Evolutionary conservation across 2,888 invertebrate species (phyloP), one percentile per base, ranked within the genome.

Genomic region (Piscicola geometra): DNA sequence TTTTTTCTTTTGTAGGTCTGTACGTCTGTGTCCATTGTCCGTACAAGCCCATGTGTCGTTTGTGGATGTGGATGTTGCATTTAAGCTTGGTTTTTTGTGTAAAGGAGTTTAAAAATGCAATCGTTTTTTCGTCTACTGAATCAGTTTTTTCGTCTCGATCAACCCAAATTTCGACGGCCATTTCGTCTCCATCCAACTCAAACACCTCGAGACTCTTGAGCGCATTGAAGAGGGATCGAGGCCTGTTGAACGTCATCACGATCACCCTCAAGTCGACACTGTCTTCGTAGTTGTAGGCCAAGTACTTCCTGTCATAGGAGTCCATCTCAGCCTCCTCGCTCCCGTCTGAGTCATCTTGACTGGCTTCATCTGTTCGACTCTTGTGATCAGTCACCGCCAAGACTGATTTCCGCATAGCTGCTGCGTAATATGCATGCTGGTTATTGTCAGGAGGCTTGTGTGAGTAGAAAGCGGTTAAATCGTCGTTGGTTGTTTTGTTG

Each of bases 1-100:
- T 47, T 47, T 47, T 47, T 47, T 47, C 50, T 15, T 47, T 21
- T 18, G 3, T 60, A 0, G 77, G 71, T 15, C 79, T 76, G 82
- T 83, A 83, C 0, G 82, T 82, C 1, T 77, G 68, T 3, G 80
- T 47, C 81, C 81, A 81, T 71, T 81, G 81, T 5, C 79, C 80
- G 68, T 78, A 76, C 30, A 81, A 69, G 9, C 81, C 81, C 18
- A 77, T 80, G 64, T 81, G 81, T 1, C 47, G 28, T 1, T 76
- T 41, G 18, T 80, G 79, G 36, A 77, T 72, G 67, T 79, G 79
- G 12, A 81, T 78, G 2, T 75, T 30, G 18, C 60, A 56, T 5
- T 41, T 75, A 9, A 50, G 67, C 35, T 36, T 69, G 25, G 56
- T 52, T 28, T 15, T 71, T 36, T 35, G 30, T 1, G 30, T n/a